Evolutionary conservation across 1,140 invertebrate genomes (phyloP).

Genomic region (Philotrypesis tridentata): DNA sequence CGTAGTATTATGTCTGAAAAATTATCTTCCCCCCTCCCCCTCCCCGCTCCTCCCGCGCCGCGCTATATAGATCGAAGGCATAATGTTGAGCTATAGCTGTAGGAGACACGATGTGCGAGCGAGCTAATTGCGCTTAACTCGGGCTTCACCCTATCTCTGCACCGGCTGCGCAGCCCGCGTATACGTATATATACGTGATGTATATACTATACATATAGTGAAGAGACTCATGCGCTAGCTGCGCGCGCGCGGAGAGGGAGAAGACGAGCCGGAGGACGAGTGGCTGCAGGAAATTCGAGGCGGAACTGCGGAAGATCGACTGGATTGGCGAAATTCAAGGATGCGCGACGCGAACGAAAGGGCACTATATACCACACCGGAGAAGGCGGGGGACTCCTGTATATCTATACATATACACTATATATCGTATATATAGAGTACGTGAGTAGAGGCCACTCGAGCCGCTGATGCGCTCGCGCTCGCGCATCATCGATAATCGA

Average conservation of each 20-base stretch:
- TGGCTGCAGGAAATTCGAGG: constrained; percentile 25
- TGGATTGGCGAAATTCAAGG: neutral
- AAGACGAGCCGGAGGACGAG: neutral
- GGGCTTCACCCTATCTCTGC: constrained; percentile 1
- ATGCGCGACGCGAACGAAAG: constrained; percentile 8
- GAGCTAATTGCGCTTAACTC: neutral
- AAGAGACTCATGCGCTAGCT: no score
- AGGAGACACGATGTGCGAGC: neutral
- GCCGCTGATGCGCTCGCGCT: neutral
- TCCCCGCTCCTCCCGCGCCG: no score
- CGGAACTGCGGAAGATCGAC: constrained; percentile 28
- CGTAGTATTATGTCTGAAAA: neutral
- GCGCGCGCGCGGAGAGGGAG: no score
- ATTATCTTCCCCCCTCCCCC: no score
- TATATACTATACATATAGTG: no score
- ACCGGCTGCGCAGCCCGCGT: no score
- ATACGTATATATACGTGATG: no score
- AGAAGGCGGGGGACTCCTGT: no score
- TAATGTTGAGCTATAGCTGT: no score
- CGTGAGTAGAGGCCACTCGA: neutral
- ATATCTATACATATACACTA: no score
- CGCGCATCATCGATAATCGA: constrained; percentile 40
- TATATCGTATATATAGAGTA: no score
- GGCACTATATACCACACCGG: no score
- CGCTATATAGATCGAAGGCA: neutral